phyloP scores from a whole-genome alignment of 1,140 invertebrate species.

The Bombus balteatus region DNA sequence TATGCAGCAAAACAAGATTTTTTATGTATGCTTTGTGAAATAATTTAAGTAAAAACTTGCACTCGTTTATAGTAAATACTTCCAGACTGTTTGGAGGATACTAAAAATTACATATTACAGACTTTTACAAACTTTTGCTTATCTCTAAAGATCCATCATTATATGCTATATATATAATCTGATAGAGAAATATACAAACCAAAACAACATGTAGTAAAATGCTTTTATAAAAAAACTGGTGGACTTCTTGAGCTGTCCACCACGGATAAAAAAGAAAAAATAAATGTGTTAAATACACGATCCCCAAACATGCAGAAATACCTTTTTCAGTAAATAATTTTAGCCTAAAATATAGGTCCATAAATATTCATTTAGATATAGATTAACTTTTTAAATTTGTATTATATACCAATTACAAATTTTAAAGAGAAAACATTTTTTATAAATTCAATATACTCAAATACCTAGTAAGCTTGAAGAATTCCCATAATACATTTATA shows the following conservation, averaged over 20 bases:
- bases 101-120: conserved; percentile 58
- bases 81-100: conserved; percentile 69
- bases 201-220: conserved; percentile 66
- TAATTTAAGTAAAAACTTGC: conserved; percentile 63
- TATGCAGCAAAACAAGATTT: conserved; percentile 70
- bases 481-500: conserved; percentile 69
- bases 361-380: not conserved
- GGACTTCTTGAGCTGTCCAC: conserved; percentile 64
- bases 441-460: conserved; percentile 8
- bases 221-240: conserved; percentile 69
- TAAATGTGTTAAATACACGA: conserved; percentile 70
- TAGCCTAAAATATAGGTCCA: conserved; percentile 63
- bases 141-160: not conserved
- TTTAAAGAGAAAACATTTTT: not conserved
- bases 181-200: conserved; percentile 60
- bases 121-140: not conserved
- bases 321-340: conserved; percentile 70
- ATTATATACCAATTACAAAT: not conserved
- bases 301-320: conserved; percentile 69
- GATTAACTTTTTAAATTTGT: not conserved
- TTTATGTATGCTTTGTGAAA: conserved; percentile 69
- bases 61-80: conserved; percentile 69
- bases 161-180: not conserved
- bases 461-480: conserved; percentile 72
- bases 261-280: conserved; percentile 69